phyloP scores from a whole-genome alignment of 1,140 invertebrate species.

The Vanessa tameamea region DNA sequence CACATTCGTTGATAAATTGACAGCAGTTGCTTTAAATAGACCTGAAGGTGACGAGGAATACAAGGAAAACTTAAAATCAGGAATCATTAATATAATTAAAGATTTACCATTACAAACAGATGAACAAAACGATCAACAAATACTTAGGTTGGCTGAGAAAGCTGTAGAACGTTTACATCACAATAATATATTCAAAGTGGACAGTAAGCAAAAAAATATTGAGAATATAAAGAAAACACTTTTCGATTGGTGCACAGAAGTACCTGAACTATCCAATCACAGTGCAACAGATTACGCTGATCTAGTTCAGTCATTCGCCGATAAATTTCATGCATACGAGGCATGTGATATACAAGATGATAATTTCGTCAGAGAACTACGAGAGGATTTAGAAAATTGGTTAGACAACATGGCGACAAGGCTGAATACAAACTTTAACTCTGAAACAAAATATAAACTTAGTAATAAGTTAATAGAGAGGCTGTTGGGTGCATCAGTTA shows the following conservation, averaged over 20 bases:
- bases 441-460: constrained; percentile 13
- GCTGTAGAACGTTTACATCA: constrained; percentile 29
- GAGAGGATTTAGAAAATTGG: constrained; percentile 14
- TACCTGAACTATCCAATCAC: constrained; percentile 23
- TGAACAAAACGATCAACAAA: background rate
- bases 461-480: constrained; percentile 18
- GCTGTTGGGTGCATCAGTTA: constrained; percentile 1
- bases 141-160: constrained; percentile 20
- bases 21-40: constrained; percentile 30
- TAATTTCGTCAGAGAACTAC: background rate
- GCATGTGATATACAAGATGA: background rate
- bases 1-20: constrained; percentile 36
- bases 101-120: constrained; percentile 35
- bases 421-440: background rate
- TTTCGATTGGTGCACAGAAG: constrained; percentile 22
- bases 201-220: constrained; percentile 2
- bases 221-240: constrained; percentile 19
- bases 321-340: constrained; percentile 4
- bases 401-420: constrained; percentile 14
- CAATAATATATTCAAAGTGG: constrained; percentile 19
- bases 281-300: background rate
- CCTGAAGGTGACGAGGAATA: constrained; percentile 34
- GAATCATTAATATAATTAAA: constrained; percentile 38
- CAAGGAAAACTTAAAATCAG: constrained; percentile 39
- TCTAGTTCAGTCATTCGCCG: background rate